Conservation (phyloP, 2,113 vertebrate genomes). For the Galeopterus variegatus region DNA sequence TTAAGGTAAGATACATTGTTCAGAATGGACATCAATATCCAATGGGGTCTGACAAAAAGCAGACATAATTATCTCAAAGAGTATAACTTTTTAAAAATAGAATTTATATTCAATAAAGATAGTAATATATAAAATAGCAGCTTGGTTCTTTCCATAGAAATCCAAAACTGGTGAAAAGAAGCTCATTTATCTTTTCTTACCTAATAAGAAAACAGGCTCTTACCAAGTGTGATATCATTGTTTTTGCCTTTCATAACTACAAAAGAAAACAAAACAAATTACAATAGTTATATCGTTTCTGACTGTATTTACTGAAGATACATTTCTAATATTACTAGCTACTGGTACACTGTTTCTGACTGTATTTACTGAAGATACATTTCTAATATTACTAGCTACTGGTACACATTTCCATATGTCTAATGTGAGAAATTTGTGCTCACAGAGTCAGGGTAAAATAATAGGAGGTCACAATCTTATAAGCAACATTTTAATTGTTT, state of each 20-base stretch:
- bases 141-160: not conserved
- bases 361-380: not conserved
- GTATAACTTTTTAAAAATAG: not conserved
- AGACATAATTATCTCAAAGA: not conserved
- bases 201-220: not conserved
- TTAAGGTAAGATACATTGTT: not conserved
- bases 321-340: not conserved
- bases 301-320: not conserved
- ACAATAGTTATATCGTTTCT: not conserved
- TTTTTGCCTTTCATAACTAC: not conserved
- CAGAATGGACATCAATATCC: not conserved
- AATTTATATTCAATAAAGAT: fast-evolving
- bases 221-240: not conserved
- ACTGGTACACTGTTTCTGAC: not conserved
- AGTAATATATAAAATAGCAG: not conserved
- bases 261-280: not conserved
- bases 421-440: not conserved
- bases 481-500: not conserved
- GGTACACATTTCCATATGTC: not conserved
- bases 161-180: not conserved
- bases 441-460: too few species aligned
- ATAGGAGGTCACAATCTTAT: not conserved
- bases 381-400: not conserved
- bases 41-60: not conserved
- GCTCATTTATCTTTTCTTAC: fast-evolving